phyloP scores from a whole-genome alignment of 2,113 vertebrate genomes.

The Neodontobutis hainanensis region DNA sequence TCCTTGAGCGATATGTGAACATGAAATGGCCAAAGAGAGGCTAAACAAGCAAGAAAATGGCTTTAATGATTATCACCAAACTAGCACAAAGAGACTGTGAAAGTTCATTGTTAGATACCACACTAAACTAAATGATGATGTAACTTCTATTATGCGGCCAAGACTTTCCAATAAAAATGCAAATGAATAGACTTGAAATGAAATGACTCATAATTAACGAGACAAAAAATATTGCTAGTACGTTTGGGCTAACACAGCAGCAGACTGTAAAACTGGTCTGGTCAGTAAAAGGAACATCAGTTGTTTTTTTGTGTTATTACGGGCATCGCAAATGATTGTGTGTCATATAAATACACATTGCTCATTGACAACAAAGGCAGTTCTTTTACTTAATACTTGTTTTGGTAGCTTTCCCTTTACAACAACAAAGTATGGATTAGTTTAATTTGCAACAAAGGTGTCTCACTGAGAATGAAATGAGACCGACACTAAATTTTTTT shows the following conservation, averaged over 20 bases:
- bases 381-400: too few species aligned
- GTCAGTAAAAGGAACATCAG: not conserved
- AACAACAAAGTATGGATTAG: too few species aligned
- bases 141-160: slow-evolving; percentile 53
- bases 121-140: slow-evolving; percentile 34
- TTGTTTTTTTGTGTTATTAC: slow-evolving; percentile 42
- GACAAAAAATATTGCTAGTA: not conserved
- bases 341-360: slow-evolving; percentile 32
- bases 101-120: slow-evolving; percentile 21
- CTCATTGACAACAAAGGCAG: too few species aligned
- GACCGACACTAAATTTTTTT: not conserved
- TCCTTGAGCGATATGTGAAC: not conserved
- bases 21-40: not conserved
- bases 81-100: slow-evolving; percentile 16
- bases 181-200: slow-evolving; percentile 40
- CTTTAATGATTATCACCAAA: not conserved
- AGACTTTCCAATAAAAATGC: slow-evolving; percentile 61
- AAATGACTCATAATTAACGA: slow-evolving; percentile 48
- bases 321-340: slow-evolving; percentile 33
- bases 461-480: not conserved
- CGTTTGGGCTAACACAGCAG: slow-evolving; percentile 11
- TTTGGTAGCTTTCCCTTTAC: too few species aligned
- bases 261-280: slow-evolving; percentile 13
- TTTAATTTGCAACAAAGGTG: not conserved
- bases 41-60: not conserved